Conservation (phyloP, 2,113 vertebrate genomes). For the Dermatemys mawii region DNA sequence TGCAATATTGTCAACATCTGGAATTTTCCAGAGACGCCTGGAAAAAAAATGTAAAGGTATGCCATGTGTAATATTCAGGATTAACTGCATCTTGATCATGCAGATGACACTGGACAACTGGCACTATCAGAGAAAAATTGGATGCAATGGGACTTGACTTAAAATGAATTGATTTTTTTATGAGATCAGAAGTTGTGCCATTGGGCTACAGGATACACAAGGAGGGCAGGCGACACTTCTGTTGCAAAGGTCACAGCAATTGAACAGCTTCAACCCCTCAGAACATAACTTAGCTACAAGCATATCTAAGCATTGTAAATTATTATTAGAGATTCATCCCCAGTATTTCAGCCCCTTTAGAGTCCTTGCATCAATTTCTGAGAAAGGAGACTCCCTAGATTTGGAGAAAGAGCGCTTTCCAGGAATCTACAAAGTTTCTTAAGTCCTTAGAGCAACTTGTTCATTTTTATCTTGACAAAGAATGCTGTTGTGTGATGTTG, state of each 20-base stretch:
- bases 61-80: neutral
- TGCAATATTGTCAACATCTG: neutral
- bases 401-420: neutral
- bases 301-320: neutral
- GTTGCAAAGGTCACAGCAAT: neutral
- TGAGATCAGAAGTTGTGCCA: neutral
- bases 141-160: neutral
- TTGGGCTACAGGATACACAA: neutral
- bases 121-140: neutral
- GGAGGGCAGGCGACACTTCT: neutral
- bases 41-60: neutral
- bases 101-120: neutral
- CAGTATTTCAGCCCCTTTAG: neutral
- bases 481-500: too few relatives aligned
- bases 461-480: neutral
- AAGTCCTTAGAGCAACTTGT: neutral
- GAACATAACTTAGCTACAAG: neutral
- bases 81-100: neutral
- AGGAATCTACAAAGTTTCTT: neutral
- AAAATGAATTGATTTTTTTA: neutral
- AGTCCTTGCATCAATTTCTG: neutral
- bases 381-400: neutral
- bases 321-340: neutral
- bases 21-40: neutral
- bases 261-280: neutral